These are phyloP conservation scores for Junonia oenone DNA, from an alignment of 2,888 invertebrate genomes.

Conservation along the genomic window DNA sequence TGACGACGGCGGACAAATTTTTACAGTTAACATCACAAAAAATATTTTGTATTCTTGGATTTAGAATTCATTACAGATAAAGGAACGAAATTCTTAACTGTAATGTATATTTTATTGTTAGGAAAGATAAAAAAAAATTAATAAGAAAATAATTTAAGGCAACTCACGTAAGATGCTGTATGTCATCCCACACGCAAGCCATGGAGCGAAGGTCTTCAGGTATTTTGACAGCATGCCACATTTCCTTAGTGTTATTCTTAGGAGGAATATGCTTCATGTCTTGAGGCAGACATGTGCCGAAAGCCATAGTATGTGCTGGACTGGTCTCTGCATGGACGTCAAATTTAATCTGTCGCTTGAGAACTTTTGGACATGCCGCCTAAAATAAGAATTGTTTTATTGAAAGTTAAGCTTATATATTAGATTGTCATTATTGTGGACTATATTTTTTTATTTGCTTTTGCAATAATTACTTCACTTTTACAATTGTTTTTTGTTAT, in stretches of 20 bases:
- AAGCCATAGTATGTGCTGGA: slow-evolving; percentile 69
- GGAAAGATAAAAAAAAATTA: too few species aligned
- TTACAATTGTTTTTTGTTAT: too few species aligned
- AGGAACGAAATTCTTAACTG: too few species aligned
- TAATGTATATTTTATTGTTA: too few species aligned
- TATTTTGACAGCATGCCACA: slow-evolving; percentile 78
- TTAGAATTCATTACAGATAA: too few species aligned
- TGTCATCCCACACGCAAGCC: slow-evolving; percentile 82
- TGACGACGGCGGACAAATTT: too few species aligned
- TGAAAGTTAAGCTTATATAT: too few species aligned
- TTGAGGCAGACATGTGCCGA: slow-evolving; percentile 71
- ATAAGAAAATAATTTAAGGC: not conserved
- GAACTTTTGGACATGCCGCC: slow-evolving; percentile 67
- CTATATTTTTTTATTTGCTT: too few species aligned
- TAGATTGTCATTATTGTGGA: too few species aligned
- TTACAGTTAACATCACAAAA: too few species aligned
- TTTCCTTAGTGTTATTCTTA: slow-evolving; percentile 63
- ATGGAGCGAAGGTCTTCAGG: slow-evolving; percentile 80
- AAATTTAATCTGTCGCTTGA: slow-evolving; percentile 65
- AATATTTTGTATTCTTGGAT: too few species aligned
- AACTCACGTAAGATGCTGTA: slow-evolving; percentile 78
- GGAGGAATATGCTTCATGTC: slow-evolving; percentile 75
- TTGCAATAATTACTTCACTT: too few species aligned
- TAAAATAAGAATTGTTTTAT: slow-evolving; percentile 32
- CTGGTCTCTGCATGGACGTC: slow-evolving; percentile 73